Evolutionary conservation across 2,113 vertebrate genomes (phyloP).

Genomic region (Emberiza fucata): DNA sequence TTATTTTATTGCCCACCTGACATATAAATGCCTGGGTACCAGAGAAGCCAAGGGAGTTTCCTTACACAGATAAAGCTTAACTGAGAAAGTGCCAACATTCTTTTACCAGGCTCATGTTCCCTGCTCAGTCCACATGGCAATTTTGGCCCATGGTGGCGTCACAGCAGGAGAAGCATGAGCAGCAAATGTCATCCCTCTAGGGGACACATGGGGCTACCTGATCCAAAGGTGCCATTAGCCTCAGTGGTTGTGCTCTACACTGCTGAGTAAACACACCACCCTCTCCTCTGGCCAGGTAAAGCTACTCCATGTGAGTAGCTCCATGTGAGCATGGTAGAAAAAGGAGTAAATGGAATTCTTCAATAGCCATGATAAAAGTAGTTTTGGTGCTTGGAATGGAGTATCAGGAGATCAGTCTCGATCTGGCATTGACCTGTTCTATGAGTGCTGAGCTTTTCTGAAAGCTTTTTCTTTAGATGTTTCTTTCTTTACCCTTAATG

Average conservation of each 20-base stretch:
- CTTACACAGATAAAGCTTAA: background rate
- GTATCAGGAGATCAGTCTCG: background rate
- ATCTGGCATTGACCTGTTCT: background rate
- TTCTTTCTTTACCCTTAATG: background rate
- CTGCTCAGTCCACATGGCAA: background rate
- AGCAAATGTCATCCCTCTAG: background rate
- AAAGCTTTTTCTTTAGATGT: background rate
- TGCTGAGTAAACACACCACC: background rate
- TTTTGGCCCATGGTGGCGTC: background rate
- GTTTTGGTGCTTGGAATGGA: background rate
- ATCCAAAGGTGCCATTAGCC: background rate
- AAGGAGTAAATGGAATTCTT: background rate
- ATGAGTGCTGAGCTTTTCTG: background rate
- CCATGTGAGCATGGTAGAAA: background rate
- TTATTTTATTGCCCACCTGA: background rate
- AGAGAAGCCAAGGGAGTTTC: background rate
- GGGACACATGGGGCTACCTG: background rate
- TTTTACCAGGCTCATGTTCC: background rate
- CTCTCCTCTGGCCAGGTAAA: background rate
- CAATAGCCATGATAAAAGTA: background rate
- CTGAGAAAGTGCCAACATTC: background rate
- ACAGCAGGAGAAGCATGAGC: background rate
- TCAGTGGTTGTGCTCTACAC: background rate
- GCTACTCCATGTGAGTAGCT: background rate
- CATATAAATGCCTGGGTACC: background rate